These are phyloP conservation scores for Aproaerema taeniolella DNA, from an alignment of 2,888 invertebrate species.

Conservation along the genomic window DNA sequence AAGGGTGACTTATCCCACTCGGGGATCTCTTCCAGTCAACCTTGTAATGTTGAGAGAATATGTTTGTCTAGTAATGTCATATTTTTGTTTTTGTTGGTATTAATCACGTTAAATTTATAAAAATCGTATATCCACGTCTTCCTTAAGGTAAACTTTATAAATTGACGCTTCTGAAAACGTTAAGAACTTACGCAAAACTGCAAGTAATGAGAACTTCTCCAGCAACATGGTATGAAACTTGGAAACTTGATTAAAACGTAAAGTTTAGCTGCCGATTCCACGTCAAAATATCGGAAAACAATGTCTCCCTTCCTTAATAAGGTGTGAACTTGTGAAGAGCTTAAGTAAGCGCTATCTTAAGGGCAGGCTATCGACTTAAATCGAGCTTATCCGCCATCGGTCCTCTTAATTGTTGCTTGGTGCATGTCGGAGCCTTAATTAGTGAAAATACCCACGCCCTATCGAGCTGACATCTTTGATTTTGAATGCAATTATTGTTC, in stretches of 20 bases:
- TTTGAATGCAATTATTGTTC: conserved; percentile 75
- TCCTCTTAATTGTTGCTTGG: conserved; percentile 67
- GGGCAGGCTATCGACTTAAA: conserved; percentile 51
- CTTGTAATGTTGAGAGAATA: too few species aligned
- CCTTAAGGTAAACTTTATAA: too few species aligned
- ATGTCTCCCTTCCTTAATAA: conserved; percentile 40
- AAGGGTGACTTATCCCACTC: too few species aligned
- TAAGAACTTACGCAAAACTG: too few species aligned
- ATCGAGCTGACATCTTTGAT: conserved; percentile 68
- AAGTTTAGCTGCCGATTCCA: conserved; percentile 3
- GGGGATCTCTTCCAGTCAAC: too few species aligned
- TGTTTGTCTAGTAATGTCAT: too few species aligned
- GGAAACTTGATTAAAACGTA: conserved; percentile 10
- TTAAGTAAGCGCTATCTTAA: conserved; percentile 53
- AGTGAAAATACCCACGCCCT: conserved; percentile 66
- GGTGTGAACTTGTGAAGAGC: conserved; percentile 53
- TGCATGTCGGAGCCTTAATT: conserved; percentile 71
- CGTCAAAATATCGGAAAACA: conserved; percentile 28
- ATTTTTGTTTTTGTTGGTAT: too few species aligned
- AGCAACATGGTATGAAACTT: background rate
- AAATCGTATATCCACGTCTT: too few species aligned
- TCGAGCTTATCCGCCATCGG: conserved; percentile 65
- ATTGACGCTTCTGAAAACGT: too few species aligned
- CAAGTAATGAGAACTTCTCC: background rate
- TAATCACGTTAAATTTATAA: too few species aligned